phyloP scores from a whole-genome alignment of 2,888 invertebrate genomes.

The Cyaniris semiargus region DNA sequence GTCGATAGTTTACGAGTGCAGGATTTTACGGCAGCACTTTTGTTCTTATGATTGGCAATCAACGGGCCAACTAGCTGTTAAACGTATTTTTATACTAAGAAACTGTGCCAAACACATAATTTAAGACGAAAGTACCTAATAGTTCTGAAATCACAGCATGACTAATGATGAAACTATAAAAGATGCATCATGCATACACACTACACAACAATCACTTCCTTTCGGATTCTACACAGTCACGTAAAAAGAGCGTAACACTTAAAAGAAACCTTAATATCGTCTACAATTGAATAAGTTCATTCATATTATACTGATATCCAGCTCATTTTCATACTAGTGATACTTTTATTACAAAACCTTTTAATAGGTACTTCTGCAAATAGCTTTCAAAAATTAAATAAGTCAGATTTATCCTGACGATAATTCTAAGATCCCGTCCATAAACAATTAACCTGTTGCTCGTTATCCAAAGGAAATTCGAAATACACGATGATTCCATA shows the following conservation, averaged over 20 bases:
- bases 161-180: too few species aligned
- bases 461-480: constrained; percentile 2
- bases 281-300: too few species aligned
- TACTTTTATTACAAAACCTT: too few species aligned
- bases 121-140: neutral
- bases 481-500: constrained; percentile 39
- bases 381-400: neutral
- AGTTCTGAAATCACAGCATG: neutral
- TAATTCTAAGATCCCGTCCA: neutral
- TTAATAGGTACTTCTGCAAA: too few species aligned
- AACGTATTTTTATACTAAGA: neutral
- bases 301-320: too few species aligned
- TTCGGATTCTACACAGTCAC: too few species aligned
- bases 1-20: constrained; percentile 74
- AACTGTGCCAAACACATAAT: neutral
- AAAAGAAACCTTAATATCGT: too few species aligned
- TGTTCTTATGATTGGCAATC: constrained; percentile 37
- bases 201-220: too few species aligned
- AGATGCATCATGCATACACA: too few species aligned
- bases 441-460: neutral
- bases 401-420: neutral
- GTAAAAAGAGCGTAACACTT: too few species aligned
- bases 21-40: constrained; percentile 61
- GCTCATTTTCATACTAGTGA: too few species aligned
- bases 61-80: constrained; percentile 16